phyloP scores from a whole-genome alignment of 2,888 invertebrate genomes.

The Trichacis sp. region DNA sequence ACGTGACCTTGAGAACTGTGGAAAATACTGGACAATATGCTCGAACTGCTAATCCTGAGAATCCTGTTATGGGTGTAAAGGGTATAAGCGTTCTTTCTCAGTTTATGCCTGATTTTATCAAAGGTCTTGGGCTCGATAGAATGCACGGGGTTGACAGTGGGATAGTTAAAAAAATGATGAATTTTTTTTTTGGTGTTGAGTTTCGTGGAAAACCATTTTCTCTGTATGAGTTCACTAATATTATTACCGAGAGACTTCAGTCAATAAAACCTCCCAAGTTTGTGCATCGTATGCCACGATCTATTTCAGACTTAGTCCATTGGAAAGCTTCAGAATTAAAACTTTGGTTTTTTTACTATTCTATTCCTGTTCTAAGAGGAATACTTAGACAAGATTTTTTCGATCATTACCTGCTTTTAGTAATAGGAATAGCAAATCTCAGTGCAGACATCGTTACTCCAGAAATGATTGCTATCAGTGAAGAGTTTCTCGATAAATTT shows the following conservation, averaged over 20 bases:
- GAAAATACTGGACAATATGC: conserved; percentile 22
- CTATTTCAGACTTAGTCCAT: conserved; percentile 23
- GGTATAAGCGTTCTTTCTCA: conserved; percentile 20
- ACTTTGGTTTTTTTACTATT: conserved; percentile 27
- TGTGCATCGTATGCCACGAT: conserved; percentile 32
- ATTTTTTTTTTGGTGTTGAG: conserved; percentile 23
- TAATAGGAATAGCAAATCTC: conserved; percentile 7
- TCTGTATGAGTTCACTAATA: conserved; percentile 7
- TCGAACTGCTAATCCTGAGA: conserved; percentile 11
- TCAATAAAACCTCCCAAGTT: conserved; percentile 36
- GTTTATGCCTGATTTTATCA: conserved; percentile 29
- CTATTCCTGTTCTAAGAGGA: conserved; percentile 20
- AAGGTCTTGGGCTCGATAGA: conserved; percentile 25
- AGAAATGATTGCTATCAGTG: not conserved
- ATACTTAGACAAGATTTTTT: conserved; percentile 20
- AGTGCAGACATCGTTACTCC: conserved; percentile 16
- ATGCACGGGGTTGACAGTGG: conserved; percentile 36
- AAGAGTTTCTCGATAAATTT: conserved; percentile 14
- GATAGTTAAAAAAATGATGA: conserved; percentile 27
- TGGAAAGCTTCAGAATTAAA: conserved; percentile 39
- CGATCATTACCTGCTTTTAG: conserved; percentile 13
- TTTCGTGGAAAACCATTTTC: conserved; percentile 22
- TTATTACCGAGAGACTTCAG: no score
- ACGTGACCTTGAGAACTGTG: conserved; percentile 17
- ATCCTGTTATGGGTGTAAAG: conserved; percentile 21